Base-by-base conservation (phyloP, 1,140 invertebrate species). In the Penaeus vannamei region DNA sequence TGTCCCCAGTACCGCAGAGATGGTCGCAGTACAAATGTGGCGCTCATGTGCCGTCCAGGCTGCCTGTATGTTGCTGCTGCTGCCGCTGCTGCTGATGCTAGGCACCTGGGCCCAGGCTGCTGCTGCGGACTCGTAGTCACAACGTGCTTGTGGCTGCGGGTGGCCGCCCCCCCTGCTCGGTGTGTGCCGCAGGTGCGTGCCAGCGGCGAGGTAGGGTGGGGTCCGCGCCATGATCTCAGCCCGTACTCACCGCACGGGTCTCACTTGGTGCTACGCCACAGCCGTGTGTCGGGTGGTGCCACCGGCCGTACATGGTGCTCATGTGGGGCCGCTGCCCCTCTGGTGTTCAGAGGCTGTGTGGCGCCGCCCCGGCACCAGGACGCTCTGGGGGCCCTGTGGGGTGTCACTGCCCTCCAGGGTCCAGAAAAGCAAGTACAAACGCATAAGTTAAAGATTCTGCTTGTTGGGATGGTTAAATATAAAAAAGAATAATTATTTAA, bases 181-280 rank as follows among this genome's bases (percentile, higher is more conserved):
- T 82, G 60, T 32, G 46, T 69, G 79, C 86, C 86, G 66, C 79
- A 66, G 69, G 80, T 62, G 46, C 59, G 77, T 46, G 36, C 77
- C 79, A 66, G 62, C 42, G 61, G 84, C 77, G 23, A 59, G 86
- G 86, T 82, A 79, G 79, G 46, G 81, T 84, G 87, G 80, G 61
- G 87, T 82, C 82, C 69, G 87, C 87, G 87, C 87, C 87, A 84
- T 89, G 87, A 89, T 89, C 87, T 89, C 87, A 89, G 87, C 87
- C 87, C 87, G 87, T 89, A 84, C 87, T 89, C 87, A 87, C 82
- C 59, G 87, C 87, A 89, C 82, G 87, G 87, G 87, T 89, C 82
- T 89, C 83, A 89, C 87, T 89, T 89, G 87, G 87, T 89, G 87
- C 87, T 89, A 89, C 87, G 87, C 87, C 87, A 89, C 87, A 89